These are phyloP conservation scores for Formica selysi DNA, from an alignment of 1,140 invertebrate genomes.

Conservation along the genomic window DNA sequence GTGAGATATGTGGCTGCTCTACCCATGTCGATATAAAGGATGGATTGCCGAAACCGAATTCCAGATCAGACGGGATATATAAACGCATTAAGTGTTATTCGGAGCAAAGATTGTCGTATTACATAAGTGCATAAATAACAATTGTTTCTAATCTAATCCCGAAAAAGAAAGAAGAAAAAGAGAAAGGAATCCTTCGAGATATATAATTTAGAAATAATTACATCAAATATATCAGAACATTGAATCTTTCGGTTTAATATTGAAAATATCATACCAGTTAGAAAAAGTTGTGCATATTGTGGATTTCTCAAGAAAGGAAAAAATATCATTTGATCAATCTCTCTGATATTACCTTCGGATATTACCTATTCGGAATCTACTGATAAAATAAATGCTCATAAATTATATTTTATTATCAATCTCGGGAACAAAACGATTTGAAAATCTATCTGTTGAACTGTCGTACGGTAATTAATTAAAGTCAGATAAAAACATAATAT, in stretches of 20 bases:
- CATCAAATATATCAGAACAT: not conserved
- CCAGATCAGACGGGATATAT: not conserved
- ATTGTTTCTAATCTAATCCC: not conserved
- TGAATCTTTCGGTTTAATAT: not conserved
- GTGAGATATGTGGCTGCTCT: constrained; percentile 67
- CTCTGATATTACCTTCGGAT: not conserved
- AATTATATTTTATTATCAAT: constrained; percentile 4
- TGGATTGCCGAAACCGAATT: constrained; percentile 52
- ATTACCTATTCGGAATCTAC: not conserved
- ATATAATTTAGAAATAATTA: constrained; percentile 7
- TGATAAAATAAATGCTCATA: not conserved
- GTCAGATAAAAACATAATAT: not conserved
- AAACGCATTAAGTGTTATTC: not conserved
- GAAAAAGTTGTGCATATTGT: constrained; percentile 17
- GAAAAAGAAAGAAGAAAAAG: not conserved
- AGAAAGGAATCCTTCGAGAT: not conserved
- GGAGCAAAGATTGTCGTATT: not conserved
- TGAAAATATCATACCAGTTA: not conserved
- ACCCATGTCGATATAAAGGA: constrained; percentile 60
- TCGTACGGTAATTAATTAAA: not conserved
- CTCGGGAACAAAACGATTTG: not conserved
- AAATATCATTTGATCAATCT: not conserved
- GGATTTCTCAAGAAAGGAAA: not conserved
- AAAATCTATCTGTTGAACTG: not conserved
- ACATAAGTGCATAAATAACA: not conserved